Base-by-base conservation (phyloP, 2,113 vertebrate species). In the Alouatta palliata region DNA sequence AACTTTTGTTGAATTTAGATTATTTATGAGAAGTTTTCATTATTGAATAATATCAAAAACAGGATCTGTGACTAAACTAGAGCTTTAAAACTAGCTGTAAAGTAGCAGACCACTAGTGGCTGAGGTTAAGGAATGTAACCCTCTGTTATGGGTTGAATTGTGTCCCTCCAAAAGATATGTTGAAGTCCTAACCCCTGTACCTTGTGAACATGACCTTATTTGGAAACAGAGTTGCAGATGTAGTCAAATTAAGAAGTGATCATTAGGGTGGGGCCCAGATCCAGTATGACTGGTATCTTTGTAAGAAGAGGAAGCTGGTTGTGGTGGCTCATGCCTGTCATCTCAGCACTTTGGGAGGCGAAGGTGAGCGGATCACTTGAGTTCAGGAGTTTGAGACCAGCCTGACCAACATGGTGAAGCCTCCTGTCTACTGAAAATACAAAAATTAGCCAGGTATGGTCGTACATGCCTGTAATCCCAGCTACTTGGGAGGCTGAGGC, bases 221-320 rank as follows among this genome's bases (percentile, higher is more conserved):
- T 95, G 68, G 96, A 77, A 95, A 61, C 27, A 84, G 45, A 71
- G 58, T 35, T 92, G 66, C 20, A 68, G 76, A 75, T 73, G 30
- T 37, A 85, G 83, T 87, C 37, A 66, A 82, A 90, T 93, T 80
- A 64, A 84, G 64, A 58, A 90, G 70, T 54, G 37, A 25, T 81
- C 56, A 35, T 89, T 68, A 75, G 43, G 25, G 20, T 79, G 52
- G 13, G 32, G 45, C 37, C 54, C 37, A 43, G 47, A 90, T 82
- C n/a, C 11, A 35, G 1, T 68, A 32, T 47, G 21, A 66, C 61
- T 87, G 45, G 19, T 84, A 49, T 93, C 71, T 20, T 96, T 71
- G 35, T 8, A 87, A 84, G 27, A 32, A 68, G 81, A 91, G 52
- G 52, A 68, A 68, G 16, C 27, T 5, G 0, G 27, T 64, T 64